Conservation (phyloP, 1,140 invertebrate genomes). For the Pseudomyrmex dendroicus region DNA sequence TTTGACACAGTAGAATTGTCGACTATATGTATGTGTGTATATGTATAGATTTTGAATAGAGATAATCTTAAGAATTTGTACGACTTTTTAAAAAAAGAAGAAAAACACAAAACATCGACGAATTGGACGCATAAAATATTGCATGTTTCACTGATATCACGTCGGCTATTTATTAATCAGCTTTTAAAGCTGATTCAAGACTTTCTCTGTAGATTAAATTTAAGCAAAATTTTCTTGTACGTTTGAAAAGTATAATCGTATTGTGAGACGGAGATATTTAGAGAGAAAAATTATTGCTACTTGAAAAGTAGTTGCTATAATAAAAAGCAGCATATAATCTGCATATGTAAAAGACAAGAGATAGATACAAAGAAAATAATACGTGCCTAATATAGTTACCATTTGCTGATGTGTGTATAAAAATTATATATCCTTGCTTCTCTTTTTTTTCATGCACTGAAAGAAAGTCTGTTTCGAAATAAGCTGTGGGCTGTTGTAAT, state of each 20-base stretch:
- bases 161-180: slow-evolving; percentile 34
- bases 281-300: background rate
- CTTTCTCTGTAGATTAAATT: slow-evolving; percentile 34
- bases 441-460: slow-evolving; percentile 14
- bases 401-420: slow-evolving; percentile 62
- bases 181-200: slow-evolving; percentile 13
- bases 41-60: background rate
- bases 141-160: slow-evolving; percentile 23
- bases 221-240: background rate
- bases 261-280: background rate
- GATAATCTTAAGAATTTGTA: slow-evolving; percentile 27
- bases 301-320: slow-evolving; percentile 9
- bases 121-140: background rate
- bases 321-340: slow-evolving; percentile 8
- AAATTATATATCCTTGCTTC: slow-evolving; percentile 44
- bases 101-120: background rate
- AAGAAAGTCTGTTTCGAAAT: slow-evolving; percentile 37
- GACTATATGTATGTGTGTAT: too few relatives aligned
- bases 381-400: slow-evolving; percentile 77
- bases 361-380: slow-evolving; percentile 29
- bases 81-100: slow-evolving; percentile 18
- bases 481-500: background rate
- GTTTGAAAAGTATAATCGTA: background rate
- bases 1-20: too few relatives aligned
- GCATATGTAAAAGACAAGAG: slow-evolving; percentile 16